A percentile compares a stretch with the other conserved stretches of the same genome.
Evolutionary conservation across 1,140 invertebrate species (phyloP).

Genomic region (Diorhabda sublineata): DNA sequence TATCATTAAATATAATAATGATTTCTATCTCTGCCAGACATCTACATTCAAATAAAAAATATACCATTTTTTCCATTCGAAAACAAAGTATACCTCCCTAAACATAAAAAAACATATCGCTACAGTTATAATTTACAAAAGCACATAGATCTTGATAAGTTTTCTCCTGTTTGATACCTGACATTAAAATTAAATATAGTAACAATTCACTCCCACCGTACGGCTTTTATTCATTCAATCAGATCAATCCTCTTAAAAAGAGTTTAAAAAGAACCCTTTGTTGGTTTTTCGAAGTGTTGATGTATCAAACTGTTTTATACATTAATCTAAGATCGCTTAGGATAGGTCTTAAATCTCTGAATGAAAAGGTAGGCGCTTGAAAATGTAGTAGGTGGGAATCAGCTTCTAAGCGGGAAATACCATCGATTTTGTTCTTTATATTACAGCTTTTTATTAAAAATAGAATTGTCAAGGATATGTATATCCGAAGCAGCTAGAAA

Average conservation of each 20-base stretch:
- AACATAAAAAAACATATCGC: background rate
- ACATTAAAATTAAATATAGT: constrained; percentile 14
- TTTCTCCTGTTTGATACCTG: constrained; percentile 8
- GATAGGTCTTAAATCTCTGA: constrained; percentile 5
- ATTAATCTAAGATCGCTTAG: constrained; percentile 9
- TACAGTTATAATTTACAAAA: constrained; percentile 11
- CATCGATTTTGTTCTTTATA: no score
- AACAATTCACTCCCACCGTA: constrained; percentile 11
- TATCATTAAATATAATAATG: background rate
- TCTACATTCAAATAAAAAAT: constrained; percentile 4
- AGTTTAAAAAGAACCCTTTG: constrained; percentile 3
- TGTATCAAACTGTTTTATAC: constrained; percentile 12
- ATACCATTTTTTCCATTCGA: background rate
- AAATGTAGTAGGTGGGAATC: no score
- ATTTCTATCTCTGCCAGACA: constrained; percentile 4
- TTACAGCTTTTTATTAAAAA: no score
- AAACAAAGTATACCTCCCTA: background rate
- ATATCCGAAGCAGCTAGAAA: no score
- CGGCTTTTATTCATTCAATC: constrained; percentile 9
- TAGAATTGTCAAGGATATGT: no score
- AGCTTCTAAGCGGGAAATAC: no score
- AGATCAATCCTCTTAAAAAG: constrained; percentile 3
- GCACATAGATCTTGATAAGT: constrained; percentile 12
- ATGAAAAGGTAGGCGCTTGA: background rate
- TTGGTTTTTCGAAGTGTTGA: constrained; percentile 14